These are phyloP conservation scores for Caenorhabditis imperialis DNA, from an alignment of 2,888 invertebrate species.

Conservation along the genomic window DNA sequence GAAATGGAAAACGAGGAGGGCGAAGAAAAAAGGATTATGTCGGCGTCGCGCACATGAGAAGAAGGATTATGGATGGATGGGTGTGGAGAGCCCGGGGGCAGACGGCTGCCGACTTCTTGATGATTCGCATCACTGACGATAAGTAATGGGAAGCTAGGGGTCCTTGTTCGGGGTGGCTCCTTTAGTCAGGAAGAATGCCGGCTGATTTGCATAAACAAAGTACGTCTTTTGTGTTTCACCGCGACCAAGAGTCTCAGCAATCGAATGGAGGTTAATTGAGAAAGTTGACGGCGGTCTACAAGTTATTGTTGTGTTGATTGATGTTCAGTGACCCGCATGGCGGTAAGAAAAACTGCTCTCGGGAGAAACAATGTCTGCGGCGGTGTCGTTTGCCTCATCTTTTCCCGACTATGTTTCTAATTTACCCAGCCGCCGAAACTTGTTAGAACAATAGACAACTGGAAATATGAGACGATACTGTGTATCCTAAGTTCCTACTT, in stretches of 20 bases:
- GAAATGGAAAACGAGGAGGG: conserved; percentile 16
- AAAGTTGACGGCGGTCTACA: conserved; percentile 45
- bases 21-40: conserved; percentile 53
- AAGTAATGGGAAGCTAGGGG: conserved; percentile 41
- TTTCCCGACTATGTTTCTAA: conserved; percentile 38
- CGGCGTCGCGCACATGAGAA: conserved; percentile 44
- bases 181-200: conserved; percentile 30
- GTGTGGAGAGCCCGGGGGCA: conserved; percentile 50
- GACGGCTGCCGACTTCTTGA: conserved; percentile 42
- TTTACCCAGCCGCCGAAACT: conserved; percentile 47
- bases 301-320: conserved; percentile 37
- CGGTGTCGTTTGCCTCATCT: conserved; percentile 37
- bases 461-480: conserved; percentile 37
- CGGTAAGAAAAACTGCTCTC: conserved; percentile 44
- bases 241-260: conserved; percentile 37
- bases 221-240: conserved; percentile 45
- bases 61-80: conserved; percentile 50
- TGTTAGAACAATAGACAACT: conserved; percentile 31
- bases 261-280: conserved; percentile 44
- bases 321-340: conserved; percentile 43
- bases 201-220: conserved; percentile 50
- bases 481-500: conserved; percentile 14
- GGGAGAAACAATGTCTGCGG: conserved; percentile 37
- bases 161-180: conserved; percentile 10
- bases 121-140: conserved; percentile 54